Conservation (phyloP, 92 coral and sea anemone species). For the Epizoanthus illoricatus region DNA sequence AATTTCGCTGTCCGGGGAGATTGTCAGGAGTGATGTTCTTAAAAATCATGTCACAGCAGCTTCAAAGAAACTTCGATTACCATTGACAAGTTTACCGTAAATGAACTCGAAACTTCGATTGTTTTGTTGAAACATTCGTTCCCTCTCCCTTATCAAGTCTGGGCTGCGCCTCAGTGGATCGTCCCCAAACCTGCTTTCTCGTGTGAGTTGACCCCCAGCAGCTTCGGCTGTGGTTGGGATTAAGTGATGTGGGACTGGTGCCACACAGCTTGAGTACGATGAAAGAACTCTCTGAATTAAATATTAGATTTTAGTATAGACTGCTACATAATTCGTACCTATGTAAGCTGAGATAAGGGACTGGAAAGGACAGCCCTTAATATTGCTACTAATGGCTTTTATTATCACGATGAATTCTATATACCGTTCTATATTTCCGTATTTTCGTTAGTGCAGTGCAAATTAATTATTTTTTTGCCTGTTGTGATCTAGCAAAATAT, state of each 20-base stretch:
- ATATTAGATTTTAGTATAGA: no score
- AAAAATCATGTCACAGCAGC: conserved; percentile 12
- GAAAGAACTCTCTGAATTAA: neutral
- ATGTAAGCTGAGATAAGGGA: no score
- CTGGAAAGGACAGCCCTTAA: no score
- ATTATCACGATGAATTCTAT: no score
- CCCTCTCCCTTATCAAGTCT: conserved; percentile 11
- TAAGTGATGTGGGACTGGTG: conserved; percentile 1
- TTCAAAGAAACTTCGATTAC: conserved; percentile 1
- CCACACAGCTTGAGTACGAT: conserved; percentile 17
- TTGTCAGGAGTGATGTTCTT: no score
- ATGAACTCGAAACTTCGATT: conserved; percentile 14
- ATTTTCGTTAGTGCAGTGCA: no score
- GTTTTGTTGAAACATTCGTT: conserved; percentile 4
- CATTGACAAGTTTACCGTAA: conserved; percentile 16
- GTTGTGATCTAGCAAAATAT: no score
- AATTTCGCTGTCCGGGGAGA: no score
- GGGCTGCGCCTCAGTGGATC: conserved; percentile 21
- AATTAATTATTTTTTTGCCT: no score
- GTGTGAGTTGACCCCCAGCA: conserved; percentile 36
- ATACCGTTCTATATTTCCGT: no score
- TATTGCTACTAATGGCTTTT: no score
- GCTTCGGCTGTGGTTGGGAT: conserved; percentile 33
- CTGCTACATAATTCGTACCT: no score
- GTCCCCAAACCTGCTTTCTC: conserved; percentile 26